These are phyloP conservation scores for Python bivittatus DNA, from an alignment of 2,113 vertebrate species.

Conservation along the genomic window DNA sequence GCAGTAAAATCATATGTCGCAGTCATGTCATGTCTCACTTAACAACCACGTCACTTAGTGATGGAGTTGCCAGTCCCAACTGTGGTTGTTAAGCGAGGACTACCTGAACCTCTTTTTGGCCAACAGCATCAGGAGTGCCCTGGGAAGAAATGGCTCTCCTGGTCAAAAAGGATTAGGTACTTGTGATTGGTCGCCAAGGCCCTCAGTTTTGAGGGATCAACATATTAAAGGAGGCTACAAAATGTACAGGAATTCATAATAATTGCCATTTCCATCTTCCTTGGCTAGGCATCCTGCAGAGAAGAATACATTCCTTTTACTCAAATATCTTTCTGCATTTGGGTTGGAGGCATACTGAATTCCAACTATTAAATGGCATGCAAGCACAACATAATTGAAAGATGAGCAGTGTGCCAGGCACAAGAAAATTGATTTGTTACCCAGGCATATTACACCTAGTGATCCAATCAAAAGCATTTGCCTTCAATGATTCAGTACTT, in stretches of 20 bases:
- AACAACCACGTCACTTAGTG: no score
- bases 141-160: neutral
- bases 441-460: conserved; percentile 48
- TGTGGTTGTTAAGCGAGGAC: no score
- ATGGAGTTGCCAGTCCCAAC: no score
- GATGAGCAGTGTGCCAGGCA: neutral
- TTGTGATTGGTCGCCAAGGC: neutral
- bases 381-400: neutral
- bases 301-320: neutral
- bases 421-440: conserved; percentile 64
- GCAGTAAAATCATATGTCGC: no score
- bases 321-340: accelerated
- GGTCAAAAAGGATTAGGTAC: neutral
- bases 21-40: no score
- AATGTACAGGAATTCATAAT: neutral
- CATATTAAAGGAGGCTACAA: neutral
- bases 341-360: neutral
- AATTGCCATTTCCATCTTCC: neutral
- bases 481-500: conserved; percentile 71
- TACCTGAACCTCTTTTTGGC: no score
- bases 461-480: conserved; percentile 66
- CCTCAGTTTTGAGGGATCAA: neutral
- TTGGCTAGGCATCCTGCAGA: neutral
- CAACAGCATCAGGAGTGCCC: no score
- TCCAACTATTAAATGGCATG: neutral